These are phyloP conservation scores for Platalea minor DNA, from an alignment of 2,797 vertebrate genomes.

Conservation along the genomic window DNA sequence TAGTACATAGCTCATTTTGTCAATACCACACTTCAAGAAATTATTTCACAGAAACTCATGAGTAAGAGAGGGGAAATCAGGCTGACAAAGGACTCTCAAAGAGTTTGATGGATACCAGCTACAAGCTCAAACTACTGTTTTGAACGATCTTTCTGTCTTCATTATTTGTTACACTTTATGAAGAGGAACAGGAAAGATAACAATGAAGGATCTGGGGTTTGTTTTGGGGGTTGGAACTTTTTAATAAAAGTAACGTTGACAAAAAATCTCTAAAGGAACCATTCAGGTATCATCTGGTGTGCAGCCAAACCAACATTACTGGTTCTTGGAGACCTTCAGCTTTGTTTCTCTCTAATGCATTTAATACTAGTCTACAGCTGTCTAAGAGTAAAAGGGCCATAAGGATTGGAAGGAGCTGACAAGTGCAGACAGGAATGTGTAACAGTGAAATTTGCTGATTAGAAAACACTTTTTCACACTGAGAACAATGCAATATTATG, in stretches of 20 bases:
- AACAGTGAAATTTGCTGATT: conserved; percentile 9
- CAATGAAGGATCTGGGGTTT: background rate
- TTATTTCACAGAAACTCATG: background rate
- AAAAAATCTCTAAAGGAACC: background rate
- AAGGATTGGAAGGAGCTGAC: background rate
- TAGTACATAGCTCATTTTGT: background rate
- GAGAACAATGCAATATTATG: background rate
- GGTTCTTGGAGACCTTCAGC: background rate
- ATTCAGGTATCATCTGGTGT: background rate
- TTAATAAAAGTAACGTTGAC: background rate
- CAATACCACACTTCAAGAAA: background rate
- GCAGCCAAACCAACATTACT: background rate
- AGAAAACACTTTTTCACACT: background rate
- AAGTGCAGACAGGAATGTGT: background rate
- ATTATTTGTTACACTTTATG: background rate
- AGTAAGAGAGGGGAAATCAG: background rate
- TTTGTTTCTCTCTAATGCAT: background rate
- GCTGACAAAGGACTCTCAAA: background rate
- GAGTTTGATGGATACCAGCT: background rate
- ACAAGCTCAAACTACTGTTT: background rate
- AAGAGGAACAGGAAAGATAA: background rate
- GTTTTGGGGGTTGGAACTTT: background rate
- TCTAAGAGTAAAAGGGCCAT: background rate
- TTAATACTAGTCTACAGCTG: background rate
- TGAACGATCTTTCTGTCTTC: background rate